Base-by-base conservation (phyloP, 2,888 invertebrate genomes). In the Acholoe squamosa region DNA sequence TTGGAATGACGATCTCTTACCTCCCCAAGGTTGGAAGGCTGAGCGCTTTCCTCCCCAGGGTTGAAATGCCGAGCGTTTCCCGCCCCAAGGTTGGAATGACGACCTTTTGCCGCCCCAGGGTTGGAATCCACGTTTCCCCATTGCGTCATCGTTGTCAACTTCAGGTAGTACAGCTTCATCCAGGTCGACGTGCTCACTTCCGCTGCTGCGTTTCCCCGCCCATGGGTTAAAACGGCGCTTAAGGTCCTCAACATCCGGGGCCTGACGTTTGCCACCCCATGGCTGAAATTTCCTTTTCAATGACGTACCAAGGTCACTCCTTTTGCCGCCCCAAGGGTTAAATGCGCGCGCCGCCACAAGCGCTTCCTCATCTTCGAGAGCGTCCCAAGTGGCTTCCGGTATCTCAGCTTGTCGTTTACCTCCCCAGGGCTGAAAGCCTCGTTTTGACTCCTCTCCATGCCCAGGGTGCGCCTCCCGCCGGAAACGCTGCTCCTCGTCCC, bases 21-120 rank as follows among this genome's bases (percentile, higher is more conserved):
- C 90, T 34, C 84, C 84, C 90, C 90, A 90, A 10, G 90, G 90
- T 31, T 90, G 84, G 54, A 90, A 90, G 28, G 31, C 51, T 34
- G 84, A 52, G 25, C 84, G 12, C 43, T 84, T 76, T 31, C 80
- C 90, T 0, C 80, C 90, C 56, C 80, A 77, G 10, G 77, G 80
- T 22, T 77, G 80, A n/a, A 90, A 80, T 33, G n/a, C 1, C 7
- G 34, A 28, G 0, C 52, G 22, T 31, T 77, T 67, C 10, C 51
- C 54, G 19, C 76, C 52, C 51, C 54, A 71, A 0, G 71, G 76
- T 5, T 76, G 67, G 51, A 67, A 61, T 12, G 14, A 19, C 12
- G 43, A 33, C 3, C 90, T 14, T 33, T 90, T 90, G 7, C 90
- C 90, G 33, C 77, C 90, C 90, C 90, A 90, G 0, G 90, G 80